phyloP scores from a whole-genome alignment of 2,113 vertebrate genomes.

The Psilopogon haemacephalus region DNA sequence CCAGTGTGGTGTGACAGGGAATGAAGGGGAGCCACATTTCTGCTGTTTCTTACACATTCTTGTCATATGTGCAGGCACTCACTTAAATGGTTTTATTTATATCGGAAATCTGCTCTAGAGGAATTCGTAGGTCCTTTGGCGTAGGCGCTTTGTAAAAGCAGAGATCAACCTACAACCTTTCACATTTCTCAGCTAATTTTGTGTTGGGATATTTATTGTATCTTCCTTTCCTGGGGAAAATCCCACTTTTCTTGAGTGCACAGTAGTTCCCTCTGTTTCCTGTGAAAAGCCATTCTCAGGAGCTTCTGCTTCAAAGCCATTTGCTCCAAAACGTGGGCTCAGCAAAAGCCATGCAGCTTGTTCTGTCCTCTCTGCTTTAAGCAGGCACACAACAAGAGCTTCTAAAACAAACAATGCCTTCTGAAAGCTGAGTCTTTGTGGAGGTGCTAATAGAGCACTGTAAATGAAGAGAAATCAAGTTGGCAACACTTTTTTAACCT shows the following conservation, averaged over 20 bases:
- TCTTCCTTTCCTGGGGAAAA: slow-evolving; percentile 45
- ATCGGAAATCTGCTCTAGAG: slow-evolving; percentile 24
- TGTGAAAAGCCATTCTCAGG: slow-evolving; percentile 37
- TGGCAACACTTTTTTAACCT: neutral
- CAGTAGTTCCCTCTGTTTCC: slow-evolving; percentile 52
- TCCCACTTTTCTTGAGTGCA: neutral
- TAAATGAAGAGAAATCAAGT: neutral
- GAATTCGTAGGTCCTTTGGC: neutral
- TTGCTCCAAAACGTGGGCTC: slow-evolving; percentile 24
- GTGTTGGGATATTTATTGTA: slow-evolving; percentile 50
- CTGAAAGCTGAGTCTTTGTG: neutral
- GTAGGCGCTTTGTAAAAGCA: neutral
- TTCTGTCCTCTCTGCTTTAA: slow-evolving; percentile 6
- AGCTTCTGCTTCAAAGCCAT: slow-evolving; percentile 27
- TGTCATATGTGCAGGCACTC: slow-evolving; percentile 5
- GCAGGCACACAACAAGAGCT: neutral
- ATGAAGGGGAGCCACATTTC: neutral
- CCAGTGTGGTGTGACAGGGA: neutral
- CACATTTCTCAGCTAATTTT: slow-evolving; percentile 37
- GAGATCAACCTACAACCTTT: slow-evolving; percentile 13
- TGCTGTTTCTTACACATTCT: neutral
- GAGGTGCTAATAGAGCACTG: neutral
- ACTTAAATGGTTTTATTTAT: slow-evolving; percentile 22
- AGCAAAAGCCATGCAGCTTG: neutral
- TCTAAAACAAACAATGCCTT: neutral